Conservation (phyloP, 2,888 invertebrate genomes). For the Rapana venosa region DNA sequence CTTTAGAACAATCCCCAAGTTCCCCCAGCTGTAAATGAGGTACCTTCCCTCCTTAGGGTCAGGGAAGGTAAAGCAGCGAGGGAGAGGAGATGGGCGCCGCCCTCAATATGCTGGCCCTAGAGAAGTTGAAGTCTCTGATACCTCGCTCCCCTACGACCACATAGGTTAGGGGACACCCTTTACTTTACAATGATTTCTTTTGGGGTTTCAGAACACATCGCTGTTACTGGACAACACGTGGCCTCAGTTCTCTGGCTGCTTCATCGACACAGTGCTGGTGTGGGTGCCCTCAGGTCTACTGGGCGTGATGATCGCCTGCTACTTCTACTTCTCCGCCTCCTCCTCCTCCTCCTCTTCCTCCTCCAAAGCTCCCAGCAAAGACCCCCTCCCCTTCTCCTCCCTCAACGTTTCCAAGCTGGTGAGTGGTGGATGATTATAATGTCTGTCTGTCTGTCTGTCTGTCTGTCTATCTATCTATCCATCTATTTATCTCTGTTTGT, state of each 20-base stretch:
- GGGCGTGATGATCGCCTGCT: slow-evolving; percentile 83
- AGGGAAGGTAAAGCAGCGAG: too few relatives aligned
- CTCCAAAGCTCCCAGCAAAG: neutral
- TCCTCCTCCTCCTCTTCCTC: neutral
- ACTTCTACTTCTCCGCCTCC: neutral
- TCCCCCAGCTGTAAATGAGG: too few relatives aligned
- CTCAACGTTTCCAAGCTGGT: slow-evolving; percentile 47
- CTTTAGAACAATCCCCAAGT: too few relatives aligned
- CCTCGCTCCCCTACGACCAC: too few relatives aligned
- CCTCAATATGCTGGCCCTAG: too few relatives aligned
- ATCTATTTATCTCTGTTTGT: neutral
- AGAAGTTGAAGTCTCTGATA: too few relatives aligned
- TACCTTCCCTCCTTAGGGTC: too few relatives aligned
- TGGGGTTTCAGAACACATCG: slow-evolving; percentile 33
- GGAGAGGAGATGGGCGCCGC: too few relatives aligned
- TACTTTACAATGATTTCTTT: too few relatives aligned
- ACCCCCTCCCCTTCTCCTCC: slow-evolving; percentile 35
- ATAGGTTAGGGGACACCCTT: too few relatives aligned
- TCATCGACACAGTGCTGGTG: slow-evolving; percentile 91
- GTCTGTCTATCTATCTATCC: neutral
- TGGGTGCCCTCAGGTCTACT: slow-evolving; percentile 93
- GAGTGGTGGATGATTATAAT: neutral
- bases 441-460: neutral
- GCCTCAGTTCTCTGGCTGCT: slow-evolving; percentile 91
- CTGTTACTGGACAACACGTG: slow-evolving; percentile 39